Conservation (phyloP, 2,113 vertebrate species). For the Apistogramma diplotaenia region DNA sequence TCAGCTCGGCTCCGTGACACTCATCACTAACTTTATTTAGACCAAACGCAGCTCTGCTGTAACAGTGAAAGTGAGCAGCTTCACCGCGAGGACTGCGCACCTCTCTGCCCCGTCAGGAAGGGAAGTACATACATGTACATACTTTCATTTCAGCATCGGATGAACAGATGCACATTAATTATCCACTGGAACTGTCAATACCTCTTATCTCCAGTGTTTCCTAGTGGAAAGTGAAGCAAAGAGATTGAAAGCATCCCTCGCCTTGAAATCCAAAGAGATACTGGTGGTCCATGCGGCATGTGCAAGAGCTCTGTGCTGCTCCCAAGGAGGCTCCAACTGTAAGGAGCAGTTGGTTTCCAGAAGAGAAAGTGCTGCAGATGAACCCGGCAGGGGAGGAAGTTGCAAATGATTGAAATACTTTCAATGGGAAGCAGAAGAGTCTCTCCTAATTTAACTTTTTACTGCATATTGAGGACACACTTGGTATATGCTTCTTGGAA, state of each 20-base stretch:
- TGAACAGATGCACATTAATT: conserved; percentile 5
- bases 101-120: not conserved
- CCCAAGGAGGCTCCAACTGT: no score
- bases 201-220: conserved; percentile 19
- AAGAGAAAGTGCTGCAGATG: no score
- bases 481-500: no score
- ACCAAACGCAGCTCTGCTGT: not conserved
- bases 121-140: no score
- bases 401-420: no score
- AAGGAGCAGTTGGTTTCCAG: no score
- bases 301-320: no score
- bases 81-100: not conserved
- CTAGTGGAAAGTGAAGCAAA: not conserved
- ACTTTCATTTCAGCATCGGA: not conserved
- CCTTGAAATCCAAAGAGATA: conserved; percentile 68
- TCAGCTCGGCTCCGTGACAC: not conserved
- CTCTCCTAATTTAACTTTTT: no score
- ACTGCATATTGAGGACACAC: no score
- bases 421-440: no score
- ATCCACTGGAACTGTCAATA: not conserved
- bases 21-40: conserved; percentile 9
- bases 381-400: no score
- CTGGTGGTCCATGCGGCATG: no score
- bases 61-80: not conserved
- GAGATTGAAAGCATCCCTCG: conserved; percentile 46